Base-by-base conservation (phyloP, 2,113 vertebrate genomes). In the Hemiprocne comata region DNA sequence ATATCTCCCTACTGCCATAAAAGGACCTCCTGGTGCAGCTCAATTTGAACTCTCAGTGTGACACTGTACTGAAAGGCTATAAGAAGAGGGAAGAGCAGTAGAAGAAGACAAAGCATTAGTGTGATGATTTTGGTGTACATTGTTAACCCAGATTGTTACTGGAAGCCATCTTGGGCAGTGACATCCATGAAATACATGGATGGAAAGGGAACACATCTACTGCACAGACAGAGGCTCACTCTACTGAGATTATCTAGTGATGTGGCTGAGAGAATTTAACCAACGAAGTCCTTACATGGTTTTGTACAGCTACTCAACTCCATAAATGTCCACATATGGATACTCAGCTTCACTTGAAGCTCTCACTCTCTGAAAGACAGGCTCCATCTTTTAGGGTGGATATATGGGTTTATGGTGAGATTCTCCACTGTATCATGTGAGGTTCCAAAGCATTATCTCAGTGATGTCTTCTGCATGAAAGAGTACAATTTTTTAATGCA, bases 91-190 rank as follows among this genome's bases (percentile, higher is more conserved):
- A 81, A 54, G 31, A 74, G 46, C 21, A 62, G 69, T 4, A 74
- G 36, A 62, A 81, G 17, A 4, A 84, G 55, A 24, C 36, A 70
- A 38, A 85, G 34, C 19, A 20, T 70, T 77, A 54, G 14, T 70
- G n/a, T 0, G 0, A 86, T 40, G 7, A 10, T 78, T 50, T 34
- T 65, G 51, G 55, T 48, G 10, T 20, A 33, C 0, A 1, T 19
- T 29, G 18, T 51, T 75, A 82, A 75, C 13, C 40, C 42, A 55
- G 60, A 67, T 31, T 2, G 1, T 58, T 80, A 31, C 31, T 84
- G 28, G 46, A 89, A 80, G 13, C 23, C 16, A 5, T 21, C 28
- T 67, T 89, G 38, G 61, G 16, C 44, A 72, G n/a, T 51, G 34
- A 26, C 36, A 34, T 17, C 29, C 13, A 5, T 8, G 11, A n/a